These are phyloP conservation scores for Leptodirus hochenwartii DNA, from an alignment of 2,888 invertebrate species.

Conservation along the genomic window DNA sequence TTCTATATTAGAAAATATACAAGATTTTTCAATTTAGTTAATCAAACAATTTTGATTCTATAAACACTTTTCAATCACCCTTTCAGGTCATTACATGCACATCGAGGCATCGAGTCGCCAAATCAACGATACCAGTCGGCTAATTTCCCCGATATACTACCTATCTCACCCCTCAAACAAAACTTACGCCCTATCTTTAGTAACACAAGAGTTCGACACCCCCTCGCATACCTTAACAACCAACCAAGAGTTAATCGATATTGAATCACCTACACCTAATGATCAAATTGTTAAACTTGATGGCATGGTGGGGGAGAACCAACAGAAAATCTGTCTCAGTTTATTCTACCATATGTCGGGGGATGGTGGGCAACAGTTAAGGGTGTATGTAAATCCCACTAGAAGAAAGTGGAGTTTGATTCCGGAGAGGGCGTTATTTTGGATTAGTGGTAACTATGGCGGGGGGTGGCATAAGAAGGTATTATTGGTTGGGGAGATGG, in stretches of 20 bases:
- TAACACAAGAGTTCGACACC: too few species aligned
- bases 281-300: too few species aligned
- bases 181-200: too few species aligned
- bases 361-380: slow-evolving; percentile 33
- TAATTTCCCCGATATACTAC: slow-evolving; percentile 52
- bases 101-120: slow-evolving; percentile 52
- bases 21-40: too few species aligned
- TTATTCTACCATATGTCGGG: slow-evolving; percentile 74
- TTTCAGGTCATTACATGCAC: slow-evolving; percentile 63
- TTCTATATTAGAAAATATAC: too few species aligned
- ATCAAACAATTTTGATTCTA: background rate
- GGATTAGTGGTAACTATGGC: slow-evolving; percentile 47
- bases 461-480: slow-evolving; percentile 44
- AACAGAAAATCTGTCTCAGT: slow-evolving; percentile 36
- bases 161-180: too few species aligned
- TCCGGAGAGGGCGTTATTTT: slow-evolving; percentile 36
- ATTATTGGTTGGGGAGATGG: slow-evolving; percentile 26
- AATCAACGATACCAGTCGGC: slow-evolving; percentile 47
- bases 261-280: too few species aligned
- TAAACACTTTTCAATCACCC: slow-evolving; percentile 9
- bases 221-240: too few species aligned
- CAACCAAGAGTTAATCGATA: too few species aligned
- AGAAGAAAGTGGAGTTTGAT: slow-evolving; percentile 25
- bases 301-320: slow-evolving; percentile 14
- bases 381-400: slow-evolving; percentile 37